Base-by-base conservation (phyloP, 2,113 vertebrate species). In the Platysternon megacephalum region DNA sequence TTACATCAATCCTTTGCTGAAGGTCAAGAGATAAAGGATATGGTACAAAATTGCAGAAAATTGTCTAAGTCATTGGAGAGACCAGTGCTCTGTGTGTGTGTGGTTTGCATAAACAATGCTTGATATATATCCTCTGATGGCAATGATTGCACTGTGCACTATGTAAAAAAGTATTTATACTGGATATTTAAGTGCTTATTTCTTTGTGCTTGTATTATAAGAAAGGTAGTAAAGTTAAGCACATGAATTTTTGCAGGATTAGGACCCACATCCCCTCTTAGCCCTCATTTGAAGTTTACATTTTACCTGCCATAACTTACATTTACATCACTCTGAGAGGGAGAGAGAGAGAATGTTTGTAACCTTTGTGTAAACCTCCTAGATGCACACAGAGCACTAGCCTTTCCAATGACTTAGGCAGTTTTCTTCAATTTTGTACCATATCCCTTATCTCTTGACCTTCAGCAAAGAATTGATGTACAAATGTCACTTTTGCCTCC, bases 41-140 rank as follows among this genome's bases (percentile, higher is more conserved):
- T 6, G 12, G 5, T 6, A 72, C 10, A 35, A 81, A 96, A 93
- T 8, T 12, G 4, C 82, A 79, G 19, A 85, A 76, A 85, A 80
- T 44, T 22, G 0, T 11, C 65, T 42, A 83, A 90, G 53, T 11
- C 3, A 2, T 82, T 88, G 80, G 28, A 84, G 48, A 81, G 1
- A 1, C 2, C 3, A 74, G 6, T 72, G n/a, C 35, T 1, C 2
- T 13, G 4, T 48, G 14, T 16, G 22, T 28, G 55, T 29, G 11
- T 58, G 35, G 35, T n/a, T n/a, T 68, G 35, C 35, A 68, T 68
- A 68, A n/a, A 19, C 35, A 68, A 21, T 8, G 8, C 65, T 68
- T 68, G n/a, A 21, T n/a, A n/a, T 68, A 35, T 65, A 65, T 65
- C 61, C 32, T 35, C 61, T 65, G 35, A 16, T 68, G 65, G 65